Conservation (phyloP, 2,888 invertebrate species). For the Spilarctia lutea region DNA sequence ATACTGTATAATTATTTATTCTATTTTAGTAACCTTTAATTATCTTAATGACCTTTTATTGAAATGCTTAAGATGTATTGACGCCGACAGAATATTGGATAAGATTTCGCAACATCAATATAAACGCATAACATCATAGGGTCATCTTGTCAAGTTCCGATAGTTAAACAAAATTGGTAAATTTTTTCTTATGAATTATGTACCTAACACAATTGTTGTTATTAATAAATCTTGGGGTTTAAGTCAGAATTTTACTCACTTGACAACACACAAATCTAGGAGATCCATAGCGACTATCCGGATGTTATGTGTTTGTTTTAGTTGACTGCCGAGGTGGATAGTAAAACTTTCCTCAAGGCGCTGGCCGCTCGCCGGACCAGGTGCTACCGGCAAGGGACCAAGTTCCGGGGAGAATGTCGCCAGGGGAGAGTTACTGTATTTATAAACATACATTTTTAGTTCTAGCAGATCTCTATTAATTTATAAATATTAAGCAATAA, state of each 20-base stretch:
- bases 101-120: too few species aligned
- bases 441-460: neutral
- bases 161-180: neutral
- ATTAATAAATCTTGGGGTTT: neutral
- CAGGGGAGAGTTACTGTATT: slow-evolving; percentile 74
- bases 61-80: too few species aligned
- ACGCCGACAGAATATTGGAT: too few species aligned
- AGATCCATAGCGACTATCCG: slow-evolving; percentile 95
- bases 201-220: neutral
- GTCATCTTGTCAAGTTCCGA: neutral
- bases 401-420: slow-evolving; percentile 60
- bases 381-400: slow-evolving; percentile 29
- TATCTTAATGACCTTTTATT: too few species aligned
- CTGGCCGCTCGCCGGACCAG: slow-evolving; percentile 44
- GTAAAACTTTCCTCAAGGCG: slow-evolving; percentile 97
- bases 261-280: slow-evolving; percentile 75
- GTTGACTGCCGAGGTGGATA: slow-evolving; percentile 98
- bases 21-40: too few species aligned
- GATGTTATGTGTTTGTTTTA: slow-evolving; percentile 99
- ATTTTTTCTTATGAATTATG: too few species aligned
- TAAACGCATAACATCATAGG: too few species aligned
- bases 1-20: neutral
- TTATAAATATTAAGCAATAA: neutral
- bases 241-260: slow-evolving; percentile 31
- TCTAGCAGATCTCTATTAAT: too few species aligned